phyloP scores from a whole-genome alignment of 2,113 vertebrate species.

The Typhlomys cinereus region DNA sequence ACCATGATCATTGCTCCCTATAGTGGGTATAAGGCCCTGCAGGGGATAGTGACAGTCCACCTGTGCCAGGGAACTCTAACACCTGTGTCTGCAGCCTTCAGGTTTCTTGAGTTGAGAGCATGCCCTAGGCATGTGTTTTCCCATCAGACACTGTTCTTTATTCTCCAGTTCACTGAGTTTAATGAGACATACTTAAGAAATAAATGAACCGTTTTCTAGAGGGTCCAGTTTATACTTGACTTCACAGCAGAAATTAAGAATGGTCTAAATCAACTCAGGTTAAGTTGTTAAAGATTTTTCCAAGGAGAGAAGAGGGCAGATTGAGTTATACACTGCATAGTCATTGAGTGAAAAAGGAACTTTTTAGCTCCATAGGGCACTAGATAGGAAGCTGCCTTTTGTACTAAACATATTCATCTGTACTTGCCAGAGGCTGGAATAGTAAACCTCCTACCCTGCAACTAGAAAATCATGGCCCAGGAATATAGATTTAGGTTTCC shows the following conservation, averaged over 20 bases:
- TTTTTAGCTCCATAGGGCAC: background rate
- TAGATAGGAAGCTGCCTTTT: background rate
- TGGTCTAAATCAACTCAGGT: constrained; percentile 42
- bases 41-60: background rate
- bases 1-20: background rate
- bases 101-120: background rate
- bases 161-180: background rate
- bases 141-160: background rate
- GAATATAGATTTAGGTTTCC: no score
- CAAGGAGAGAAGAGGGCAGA: background rate
- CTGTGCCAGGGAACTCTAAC: fast-evolving
- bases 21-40: no score
- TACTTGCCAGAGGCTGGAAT: constrained; percentile 4
- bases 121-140: background rate
- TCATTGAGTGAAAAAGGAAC: background rate
- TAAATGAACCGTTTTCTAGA: background rate
- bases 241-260: constrained; percentile 31
- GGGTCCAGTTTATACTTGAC: background rate
- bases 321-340: background rate
- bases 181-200: constrained; percentile 54
- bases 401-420: background rate
- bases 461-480: background rate
- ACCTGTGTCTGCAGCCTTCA: background rate
- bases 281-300: constrained; percentile 46
- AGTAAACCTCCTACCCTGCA: background rate